Percentiles rank a stretch among this genome's conserved stretches.
Evolutionary conservation across 2,797 vertebrate species (phyloP).

Genomic region (Eulemur rubriventer): DNA sequence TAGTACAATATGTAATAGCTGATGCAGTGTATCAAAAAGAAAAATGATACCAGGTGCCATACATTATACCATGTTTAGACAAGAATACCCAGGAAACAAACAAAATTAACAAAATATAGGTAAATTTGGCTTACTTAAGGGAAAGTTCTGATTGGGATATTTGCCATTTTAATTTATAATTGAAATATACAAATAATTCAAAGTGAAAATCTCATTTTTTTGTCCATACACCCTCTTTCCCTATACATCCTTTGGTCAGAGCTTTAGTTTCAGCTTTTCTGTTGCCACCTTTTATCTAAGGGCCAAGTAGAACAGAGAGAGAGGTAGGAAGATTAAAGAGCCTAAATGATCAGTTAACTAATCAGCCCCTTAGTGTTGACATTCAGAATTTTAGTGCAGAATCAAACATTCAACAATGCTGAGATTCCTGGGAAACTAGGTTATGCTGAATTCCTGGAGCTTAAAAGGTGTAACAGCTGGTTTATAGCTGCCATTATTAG

Average conservation of each 20-base stretch:
- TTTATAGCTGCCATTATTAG: constrained; percentile 16
- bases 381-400: neutral
- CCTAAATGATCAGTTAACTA: neutral
- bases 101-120: neutral
- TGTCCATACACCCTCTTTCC: neutral
- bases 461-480: constrained; percentile 47
- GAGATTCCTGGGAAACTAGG: constrained; percentile 31
- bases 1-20: neutral
- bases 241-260: neutral
- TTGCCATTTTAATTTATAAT: constrained; percentile 26
- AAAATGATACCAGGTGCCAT: neutral
- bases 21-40: neutral
- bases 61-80: neutral
- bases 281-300: neutral
- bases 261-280: neutral
- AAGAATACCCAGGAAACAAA: constrained; percentile 1
- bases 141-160: neutral
- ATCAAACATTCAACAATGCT: constrained; percentile 13
- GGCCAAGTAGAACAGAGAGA: neutral
- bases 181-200: neutral
- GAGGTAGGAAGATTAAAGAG: neutral
- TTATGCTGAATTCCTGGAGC: constrained; percentile 43
- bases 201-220: neutral
- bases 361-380: neutral
- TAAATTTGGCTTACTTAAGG: neutral